Base-by-base conservation (phyloP, 2,113 vertebrate species). In the Noctilio leporinus region DNA sequence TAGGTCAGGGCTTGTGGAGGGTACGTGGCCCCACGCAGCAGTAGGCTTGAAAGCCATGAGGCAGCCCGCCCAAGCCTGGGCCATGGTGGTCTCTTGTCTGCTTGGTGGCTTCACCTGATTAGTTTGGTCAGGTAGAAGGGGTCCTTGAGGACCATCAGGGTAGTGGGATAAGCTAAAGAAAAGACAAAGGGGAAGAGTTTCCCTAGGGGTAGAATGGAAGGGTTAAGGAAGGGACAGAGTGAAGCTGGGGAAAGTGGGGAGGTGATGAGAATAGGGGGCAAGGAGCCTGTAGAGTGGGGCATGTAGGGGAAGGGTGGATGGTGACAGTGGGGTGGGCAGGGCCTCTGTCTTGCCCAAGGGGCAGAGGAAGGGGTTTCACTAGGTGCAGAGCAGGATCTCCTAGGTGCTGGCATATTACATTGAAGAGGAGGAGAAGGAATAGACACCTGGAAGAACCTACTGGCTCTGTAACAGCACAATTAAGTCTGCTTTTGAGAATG, bases 301-400 rank as follows among this genome's bases (percentile, higher is more conserved):
- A 28, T n/a, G 10, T 0, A 49, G 15, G 22, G 17, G 55, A 33
- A 10, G 8, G 67, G 40, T 10, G 12, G 7, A 5, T 1, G n/a
- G 75, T 26, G 30, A 47, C 14, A 24, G 22, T 0, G 10, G 10
- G 70, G 16, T 49, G 59, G 28, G 16, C 67, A 55, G 20, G 67
- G 47, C 30, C 35, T 77, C 69, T 28, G 17, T 72, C 51, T 53
- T 22, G 6, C 15, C 16, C 38, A 8, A 10, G 22, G 28, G 53
- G 19, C 33, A 30, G 16, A 45, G 76, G 20, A 55, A 51, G 62
- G 62, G 51, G 11, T 62, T 55, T 53, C 33, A 14, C 0, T 0
- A 77, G 57, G 57, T 10, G 10, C 75, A 64, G 16, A 55, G n/a
- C 38, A 70, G 86, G 5, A 9, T 65, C 45, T 33, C 33, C 62